These are phyloP conservation scores for Gastrophysa polygoni DNA, from an alignment of 2,888 invertebrate species.

Conservation along the genomic window DNA sequence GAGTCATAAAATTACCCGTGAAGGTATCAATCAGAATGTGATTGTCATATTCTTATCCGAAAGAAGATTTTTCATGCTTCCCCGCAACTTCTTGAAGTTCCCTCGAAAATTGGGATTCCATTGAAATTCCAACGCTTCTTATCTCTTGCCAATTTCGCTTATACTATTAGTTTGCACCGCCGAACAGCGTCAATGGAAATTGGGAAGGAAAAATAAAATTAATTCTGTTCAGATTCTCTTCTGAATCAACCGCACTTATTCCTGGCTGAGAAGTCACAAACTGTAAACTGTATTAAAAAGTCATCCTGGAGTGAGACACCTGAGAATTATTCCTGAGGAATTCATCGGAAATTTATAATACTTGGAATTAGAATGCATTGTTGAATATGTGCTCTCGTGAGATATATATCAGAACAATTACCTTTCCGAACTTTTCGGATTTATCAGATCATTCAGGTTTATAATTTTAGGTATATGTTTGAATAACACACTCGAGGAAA, in stretches of 20 bases:
- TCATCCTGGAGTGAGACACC: too few species aligned
- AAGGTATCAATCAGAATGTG: background rate
- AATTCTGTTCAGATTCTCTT: background rate
- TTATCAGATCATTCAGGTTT: too few species aligned
- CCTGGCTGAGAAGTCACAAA: background rate
- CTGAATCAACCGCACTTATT: background rate
- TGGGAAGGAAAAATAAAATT: slow-evolving; percentile 1
- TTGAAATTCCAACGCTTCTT: background rate
- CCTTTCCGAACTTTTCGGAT: too few species aligned
- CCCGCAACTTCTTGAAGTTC: background rate
- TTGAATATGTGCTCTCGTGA: too few species aligned
- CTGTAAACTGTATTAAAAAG: background rate
- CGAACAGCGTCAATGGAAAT: slow-evolving; percentile 2
- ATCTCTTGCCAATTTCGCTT: background rate
- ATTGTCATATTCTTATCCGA: background rate
- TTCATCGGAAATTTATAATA: too few species aligned
- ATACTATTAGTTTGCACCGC: background rate
- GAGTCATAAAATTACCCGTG: too few species aligned
- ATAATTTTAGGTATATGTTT: too few species aligned
- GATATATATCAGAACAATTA: too few species aligned
- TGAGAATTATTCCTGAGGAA: too few species aligned
- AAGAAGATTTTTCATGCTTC: background rate
- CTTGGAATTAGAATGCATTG: too few species aligned
- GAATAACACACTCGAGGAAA: too few species aligned
- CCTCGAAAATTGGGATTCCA: background rate